Base-by-base conservation (phyloP, 2,797 vertebrate species). In the Pagetopsis macropterus region DNA sequence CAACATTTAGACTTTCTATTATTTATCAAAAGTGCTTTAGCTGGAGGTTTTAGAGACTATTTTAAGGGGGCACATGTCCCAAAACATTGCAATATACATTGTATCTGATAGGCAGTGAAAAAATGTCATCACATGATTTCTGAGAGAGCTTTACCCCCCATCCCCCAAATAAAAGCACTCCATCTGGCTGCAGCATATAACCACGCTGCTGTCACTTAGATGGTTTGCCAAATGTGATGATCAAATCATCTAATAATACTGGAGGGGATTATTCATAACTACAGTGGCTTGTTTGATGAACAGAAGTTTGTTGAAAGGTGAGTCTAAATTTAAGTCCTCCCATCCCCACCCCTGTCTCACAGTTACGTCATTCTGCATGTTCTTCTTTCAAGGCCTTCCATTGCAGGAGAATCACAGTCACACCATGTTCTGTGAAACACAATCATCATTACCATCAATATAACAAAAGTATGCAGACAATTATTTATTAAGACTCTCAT, bases 1-100 rank as follows among this genome's bases (percentile, higher is more conserved):
- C 65, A 81, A 87, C 90, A 91, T 91, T 90, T 83, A 89, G 83
- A 90, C 73, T 85, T 86, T 93, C 67, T 91, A 92, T 92, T 91
- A 93, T 93, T 93, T 77, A 93, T 90, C 76, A 68, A 76, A 85
- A 81, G 80, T 82, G 83, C 76, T 79, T 85, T 70, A 68, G 82
- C 72, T 33, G 61, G 78, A 82, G 80, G 79, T 85, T 92, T 90
- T 83, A 83, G 70, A 37, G 49, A 72, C 85, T 90, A 88, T 90
- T 88, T 91, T 75, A 72, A 56, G 78, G 65, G 21, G 58, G 72
- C 55, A 50, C 82, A 70, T 58, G 45, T 86, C 87, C 70, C 63
- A 59, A 81, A 90, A 82, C 80, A 68, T 85, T 66, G 64, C 41
- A 70, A 84, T 75, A 74, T 77, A 72, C 67, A 51, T 58, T 63